Conservation (phyloP, 2,113 vertebrate species). For the Romanogobio albipinnatus region DNA sequence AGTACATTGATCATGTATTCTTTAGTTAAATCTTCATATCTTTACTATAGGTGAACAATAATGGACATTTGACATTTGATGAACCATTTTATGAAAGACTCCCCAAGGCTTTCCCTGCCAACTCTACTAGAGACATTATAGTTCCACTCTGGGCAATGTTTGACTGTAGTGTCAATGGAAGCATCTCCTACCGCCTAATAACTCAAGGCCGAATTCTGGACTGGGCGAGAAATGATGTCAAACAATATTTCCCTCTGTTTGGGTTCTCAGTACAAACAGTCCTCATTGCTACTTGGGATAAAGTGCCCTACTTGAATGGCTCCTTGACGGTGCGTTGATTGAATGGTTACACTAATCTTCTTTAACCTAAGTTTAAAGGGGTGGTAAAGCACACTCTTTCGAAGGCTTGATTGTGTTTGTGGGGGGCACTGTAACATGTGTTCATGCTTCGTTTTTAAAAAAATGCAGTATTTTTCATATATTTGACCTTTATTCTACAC, state of each 20-base stretch:
- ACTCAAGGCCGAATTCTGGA: background rate
- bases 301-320: background rate
- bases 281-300: conserved; percentile 37
- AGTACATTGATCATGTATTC: background rate
- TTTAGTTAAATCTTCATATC: background rate
- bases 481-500: no score
- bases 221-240: background rate
- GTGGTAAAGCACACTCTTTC: no score
- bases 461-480: no score
- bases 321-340: background rate
- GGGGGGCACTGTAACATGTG: no score
- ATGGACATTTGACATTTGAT: conserved; percentile 26
- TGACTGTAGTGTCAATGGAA: background rate
- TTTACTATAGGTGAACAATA: conserved; percentile 21
- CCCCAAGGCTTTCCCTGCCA: background rate
- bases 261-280: conserved; percentile 16
- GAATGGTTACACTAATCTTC: background rate
- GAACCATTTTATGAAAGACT: background rate
- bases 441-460: no score
- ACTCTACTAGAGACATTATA: conserved; percentile 23
- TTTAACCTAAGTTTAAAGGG: background rate
- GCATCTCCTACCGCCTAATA: background rate
- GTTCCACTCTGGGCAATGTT: conserved; percentile 39
- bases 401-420: no score
- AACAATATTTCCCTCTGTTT: background rate